Evolutionary conservation across 2,113 vertebrate species (phyloP).

Genomic region (Aythya baeri): DNA sequence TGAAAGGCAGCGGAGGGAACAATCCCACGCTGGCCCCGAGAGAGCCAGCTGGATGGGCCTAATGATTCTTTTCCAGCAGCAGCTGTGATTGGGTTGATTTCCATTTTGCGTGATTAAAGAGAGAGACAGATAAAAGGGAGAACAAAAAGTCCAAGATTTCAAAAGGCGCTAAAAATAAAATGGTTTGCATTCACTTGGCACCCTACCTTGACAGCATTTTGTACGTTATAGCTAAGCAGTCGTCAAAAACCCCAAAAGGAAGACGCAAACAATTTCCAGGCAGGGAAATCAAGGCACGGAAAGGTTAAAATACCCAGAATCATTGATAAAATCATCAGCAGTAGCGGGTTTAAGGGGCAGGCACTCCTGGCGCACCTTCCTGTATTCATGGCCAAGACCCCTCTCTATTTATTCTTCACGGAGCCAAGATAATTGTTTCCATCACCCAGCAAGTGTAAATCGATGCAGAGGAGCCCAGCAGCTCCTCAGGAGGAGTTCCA

Average conservation of each 20-base stretch:
- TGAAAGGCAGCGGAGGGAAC: neutral
- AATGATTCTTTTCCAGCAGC: conserved; percentile 39
- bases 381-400: neutral
- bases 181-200: neutral
- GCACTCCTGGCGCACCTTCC: neutral
- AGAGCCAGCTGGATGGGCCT: conserved; percentile 47
- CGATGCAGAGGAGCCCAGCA: neutral
- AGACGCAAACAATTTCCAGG: neutral
- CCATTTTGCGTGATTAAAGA: conserved; percentile 46
- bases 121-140: conserved; percentile 38
- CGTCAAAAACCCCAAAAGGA: neutral
- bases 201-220: conserved; percentile 18
- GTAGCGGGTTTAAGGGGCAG: neutral
- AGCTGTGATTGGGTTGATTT: conserved; percentile 51
- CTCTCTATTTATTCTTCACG: neutral
- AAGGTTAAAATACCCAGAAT: neutral
- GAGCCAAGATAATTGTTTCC: neutral
- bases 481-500: neutral
- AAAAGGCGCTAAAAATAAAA: conserved; percentile 56
- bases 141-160: conserved; percentile 51
- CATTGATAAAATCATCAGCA: neutral
- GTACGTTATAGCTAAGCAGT: neutral
- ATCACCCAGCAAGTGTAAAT: neutral
- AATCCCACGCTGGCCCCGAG: neutral
- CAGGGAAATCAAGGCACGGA: neutral